Evolutionary conservation across 1,140 invertebrate genomes (phyloP).

Genomic region (Pygmarrhopalites habei): DNA sequence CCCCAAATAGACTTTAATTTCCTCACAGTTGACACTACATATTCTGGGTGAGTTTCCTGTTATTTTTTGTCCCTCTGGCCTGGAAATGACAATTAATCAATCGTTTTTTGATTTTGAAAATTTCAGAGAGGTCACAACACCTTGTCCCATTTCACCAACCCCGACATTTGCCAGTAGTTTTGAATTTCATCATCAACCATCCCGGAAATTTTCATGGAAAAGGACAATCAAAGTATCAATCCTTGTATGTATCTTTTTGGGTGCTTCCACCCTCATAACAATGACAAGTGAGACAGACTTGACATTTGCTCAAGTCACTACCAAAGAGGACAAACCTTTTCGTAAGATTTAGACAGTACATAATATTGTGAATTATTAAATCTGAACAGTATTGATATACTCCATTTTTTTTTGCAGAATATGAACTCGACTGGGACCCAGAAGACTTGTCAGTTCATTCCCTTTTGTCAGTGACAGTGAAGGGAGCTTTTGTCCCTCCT

Average conservation of each 20-base stretch:
- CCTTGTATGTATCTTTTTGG: constrained; percentile 18
- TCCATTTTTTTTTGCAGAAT: not conserved
- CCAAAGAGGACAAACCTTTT: constrained; percentile 8
- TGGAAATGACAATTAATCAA: not conserved
- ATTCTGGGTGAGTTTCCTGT: not conserved
- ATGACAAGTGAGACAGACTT: constrained; percentile 8
- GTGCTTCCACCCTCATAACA: constrained; percentile 13
- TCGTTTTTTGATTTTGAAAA: not conserved
- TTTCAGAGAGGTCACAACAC: constrained; percentile 19
- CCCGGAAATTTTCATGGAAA: constrained; percentile 24
- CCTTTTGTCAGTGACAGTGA: constrained; percentile 25
- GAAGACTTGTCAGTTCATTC: constrained; percentile 14
- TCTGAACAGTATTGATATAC: not conserved
- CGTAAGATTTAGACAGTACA: not conserved
- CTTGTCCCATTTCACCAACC: constrained; percentile 2
- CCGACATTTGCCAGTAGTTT: constrained; percentile 8
- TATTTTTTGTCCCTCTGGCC: not conserved
- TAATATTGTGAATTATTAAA: not conserved
- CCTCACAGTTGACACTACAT: not conserved
- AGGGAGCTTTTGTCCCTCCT: constrained; percentile 27
- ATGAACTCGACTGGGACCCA: not conserved
- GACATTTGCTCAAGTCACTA: constrained; percentile 15
- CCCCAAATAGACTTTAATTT: not conserved
- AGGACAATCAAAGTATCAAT: constrained; percentile 27
- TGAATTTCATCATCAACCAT: constrained; percentile 24